Conservation (phyloP, 2,113 vertebrate species). For the Octodon degus region DNA sequence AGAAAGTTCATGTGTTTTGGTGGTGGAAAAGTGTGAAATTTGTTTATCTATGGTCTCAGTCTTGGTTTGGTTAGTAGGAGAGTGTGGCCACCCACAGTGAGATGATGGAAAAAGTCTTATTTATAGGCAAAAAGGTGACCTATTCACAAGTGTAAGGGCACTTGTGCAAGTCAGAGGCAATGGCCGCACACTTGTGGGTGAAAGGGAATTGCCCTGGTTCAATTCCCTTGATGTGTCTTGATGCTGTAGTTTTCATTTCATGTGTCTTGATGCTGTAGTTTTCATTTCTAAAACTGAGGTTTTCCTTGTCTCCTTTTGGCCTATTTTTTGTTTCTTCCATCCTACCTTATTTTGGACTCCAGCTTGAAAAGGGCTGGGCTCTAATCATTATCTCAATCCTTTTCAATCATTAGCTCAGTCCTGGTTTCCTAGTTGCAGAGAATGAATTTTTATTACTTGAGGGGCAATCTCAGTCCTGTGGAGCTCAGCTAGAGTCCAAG, state of each 20-base stretch:
- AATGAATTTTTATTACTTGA: not conserved
- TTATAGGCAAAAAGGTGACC: not conserved
- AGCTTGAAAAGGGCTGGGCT: not conserved
- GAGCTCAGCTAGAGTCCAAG: not conserved
- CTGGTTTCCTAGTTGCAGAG: not conserved
- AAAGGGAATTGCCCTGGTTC: not conserved
- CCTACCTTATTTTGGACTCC: not conserved
- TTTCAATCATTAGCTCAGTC: not conserved
- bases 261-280: not conserved
- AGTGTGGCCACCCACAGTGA: not conserved
- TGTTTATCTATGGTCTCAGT: not conserved
- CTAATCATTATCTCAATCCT: not conserved
- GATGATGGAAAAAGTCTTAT: not conserved
- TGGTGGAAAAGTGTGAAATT: not conserved
- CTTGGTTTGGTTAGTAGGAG: not conserved
- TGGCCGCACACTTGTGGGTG: not conserved
- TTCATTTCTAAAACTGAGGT: not conserved
- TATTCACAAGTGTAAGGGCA: not conserved
- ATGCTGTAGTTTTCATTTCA: not conserved
- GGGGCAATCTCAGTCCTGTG: not conserved
- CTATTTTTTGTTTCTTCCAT: not conserved
- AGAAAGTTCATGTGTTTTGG: not conserved
- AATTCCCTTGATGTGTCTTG: not conserved
- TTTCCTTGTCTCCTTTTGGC: not conserved
- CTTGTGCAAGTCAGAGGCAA: not conserved